These are phyloP conservation scores for Stylophora pistillata DNA, from an alignment of 64 coral and sea anemone genomes.

Conservation along the genomic window DNA sequence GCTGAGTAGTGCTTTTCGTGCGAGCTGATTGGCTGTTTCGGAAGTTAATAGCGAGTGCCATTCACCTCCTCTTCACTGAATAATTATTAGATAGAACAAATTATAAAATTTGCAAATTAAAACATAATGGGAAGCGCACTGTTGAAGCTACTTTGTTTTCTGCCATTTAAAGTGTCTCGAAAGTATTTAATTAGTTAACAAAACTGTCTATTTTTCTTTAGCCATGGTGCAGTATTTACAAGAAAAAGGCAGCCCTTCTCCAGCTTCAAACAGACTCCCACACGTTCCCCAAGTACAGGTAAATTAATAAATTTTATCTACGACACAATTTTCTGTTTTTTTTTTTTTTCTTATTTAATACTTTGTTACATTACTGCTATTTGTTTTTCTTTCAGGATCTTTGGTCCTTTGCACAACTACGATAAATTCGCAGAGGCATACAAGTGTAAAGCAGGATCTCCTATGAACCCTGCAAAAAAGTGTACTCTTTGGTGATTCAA, in stretches of 20 bases:
- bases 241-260: constrained; percentile 14
- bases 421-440: constrained; percentile 18
- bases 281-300: constrained; percentile 16
- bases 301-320: neutral
- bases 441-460: neutral
- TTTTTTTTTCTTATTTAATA: neutral
- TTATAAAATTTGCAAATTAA: no score
- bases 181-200: no score
- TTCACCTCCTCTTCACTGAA: no score
- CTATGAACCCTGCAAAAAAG: constrained; percentile 31
- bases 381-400: constrained; percentile 4
- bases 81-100: no score
- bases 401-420: constrained; percentile 5
- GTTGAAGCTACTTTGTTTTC: no score
- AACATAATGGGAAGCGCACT: no score
- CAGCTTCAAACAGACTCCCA: constrained; percentile 14
- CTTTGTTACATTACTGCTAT: neutral
- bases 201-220: neutral
- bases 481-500: neutral
- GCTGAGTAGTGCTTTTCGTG: no score
- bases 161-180: no score
- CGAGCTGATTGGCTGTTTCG: no score
- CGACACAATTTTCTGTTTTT: neutral
- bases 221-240: constrained; percentile 40
- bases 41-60: no score